A percentile compares a stretch with the other conserved stretches of the same genome.
Evolutionary conservation across 2,113 vertebrate genomes (phyloP).

Genomic region (Siniperca knerii): DNA sequence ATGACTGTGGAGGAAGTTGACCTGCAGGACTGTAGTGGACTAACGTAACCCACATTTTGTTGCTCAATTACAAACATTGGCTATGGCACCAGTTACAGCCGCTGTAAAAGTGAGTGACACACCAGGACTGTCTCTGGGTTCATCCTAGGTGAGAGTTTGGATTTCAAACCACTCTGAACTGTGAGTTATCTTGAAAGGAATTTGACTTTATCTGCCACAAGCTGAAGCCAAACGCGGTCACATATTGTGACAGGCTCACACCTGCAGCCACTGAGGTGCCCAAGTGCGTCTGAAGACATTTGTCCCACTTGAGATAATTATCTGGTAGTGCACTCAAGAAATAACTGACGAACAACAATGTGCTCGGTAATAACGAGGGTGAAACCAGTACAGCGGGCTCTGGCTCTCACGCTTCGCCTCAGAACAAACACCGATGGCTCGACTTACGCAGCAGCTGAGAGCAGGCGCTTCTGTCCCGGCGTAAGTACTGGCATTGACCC

Average conservation of each 20-base stretch:
- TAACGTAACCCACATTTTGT: background rate
- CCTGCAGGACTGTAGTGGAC: background rate
- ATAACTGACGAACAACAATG: conserved; percentile 36
- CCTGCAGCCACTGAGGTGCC: background rate
- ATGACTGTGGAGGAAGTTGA: background rate
- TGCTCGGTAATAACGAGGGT: conserved; percentile 51
- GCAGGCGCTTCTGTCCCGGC: background rate
- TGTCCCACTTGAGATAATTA: too few species aligned
- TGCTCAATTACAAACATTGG: background rate
- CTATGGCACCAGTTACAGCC: background rate
- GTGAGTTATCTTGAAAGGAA: background rate
- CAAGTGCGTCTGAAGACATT: background rate
- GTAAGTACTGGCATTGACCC: accelerated
- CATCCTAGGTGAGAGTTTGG: background rate
- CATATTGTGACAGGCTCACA: background rate
- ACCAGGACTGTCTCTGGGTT: background rate
- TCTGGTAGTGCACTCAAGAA: background rate
- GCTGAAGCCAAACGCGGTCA: background rate
- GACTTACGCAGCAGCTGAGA: conserved; percentile 16
- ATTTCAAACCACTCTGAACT: background rate
- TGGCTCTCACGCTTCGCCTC: conserved; percentile 48
- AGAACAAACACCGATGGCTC: conserved; percentile 33
- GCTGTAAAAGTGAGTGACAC: background rate
- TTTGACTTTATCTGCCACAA: background rate
- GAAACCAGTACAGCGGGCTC: background rate